Conservation (phyloP, 2,113 vertebrate species). For the Gymnogyps californianus region DNA sequence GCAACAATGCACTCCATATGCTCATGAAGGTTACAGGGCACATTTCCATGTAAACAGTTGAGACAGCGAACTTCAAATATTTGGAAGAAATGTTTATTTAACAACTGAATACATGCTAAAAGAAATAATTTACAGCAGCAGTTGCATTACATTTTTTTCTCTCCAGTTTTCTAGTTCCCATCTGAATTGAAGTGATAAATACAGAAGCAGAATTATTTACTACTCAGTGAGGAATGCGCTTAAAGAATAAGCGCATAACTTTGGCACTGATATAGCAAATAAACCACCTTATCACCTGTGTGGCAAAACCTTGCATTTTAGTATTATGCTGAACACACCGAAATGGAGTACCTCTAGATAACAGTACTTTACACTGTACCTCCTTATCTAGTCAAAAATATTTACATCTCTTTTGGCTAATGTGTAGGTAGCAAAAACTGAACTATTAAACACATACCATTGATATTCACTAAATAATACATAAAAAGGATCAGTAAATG, state of each 20-base stretch:
- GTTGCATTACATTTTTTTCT: constrained; percentile 75
- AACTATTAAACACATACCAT: constrained; percentile 84
- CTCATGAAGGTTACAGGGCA: constrained; percentile 24
- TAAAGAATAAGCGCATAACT: constrained; percentile 60
- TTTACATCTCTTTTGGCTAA: constrained; percentile 84
- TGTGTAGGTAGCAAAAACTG: constrained; percentile 81
- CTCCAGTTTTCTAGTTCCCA: constrained; percentile 80
- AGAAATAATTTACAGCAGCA: constrained; percentile 94
- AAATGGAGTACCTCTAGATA: constrained; percentile 75
- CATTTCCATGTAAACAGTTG: constrained; percentile 54
- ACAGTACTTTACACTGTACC: constrained; percentile 75
- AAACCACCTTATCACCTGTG: constrained; percentile 60
- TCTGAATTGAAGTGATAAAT: constrained; percentile 76
- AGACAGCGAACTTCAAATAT: constrained; percentile 76
- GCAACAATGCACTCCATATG: constrained; percentile 1
- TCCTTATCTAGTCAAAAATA: constrained; percentile 80
- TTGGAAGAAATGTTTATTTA: constrained; percentile 98
- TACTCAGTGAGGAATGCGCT: constrained; percentile 62
- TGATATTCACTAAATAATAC: constrained; percentile 82
- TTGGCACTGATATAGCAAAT: constrained; percentile 72
- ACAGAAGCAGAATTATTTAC: constrained; percentile 73
- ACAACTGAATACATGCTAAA: constrained; percentile 95
- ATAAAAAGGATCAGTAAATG: constrained; percentile 78
- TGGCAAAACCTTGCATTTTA: constrained; percentile 58
- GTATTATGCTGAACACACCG: constrained; percentile 58